These are phyloP conservation scores for Podarcis cretensis DNA, from an alignment of 2,113 vertebrate genomes.

Conservation along the genomic window DNA sequence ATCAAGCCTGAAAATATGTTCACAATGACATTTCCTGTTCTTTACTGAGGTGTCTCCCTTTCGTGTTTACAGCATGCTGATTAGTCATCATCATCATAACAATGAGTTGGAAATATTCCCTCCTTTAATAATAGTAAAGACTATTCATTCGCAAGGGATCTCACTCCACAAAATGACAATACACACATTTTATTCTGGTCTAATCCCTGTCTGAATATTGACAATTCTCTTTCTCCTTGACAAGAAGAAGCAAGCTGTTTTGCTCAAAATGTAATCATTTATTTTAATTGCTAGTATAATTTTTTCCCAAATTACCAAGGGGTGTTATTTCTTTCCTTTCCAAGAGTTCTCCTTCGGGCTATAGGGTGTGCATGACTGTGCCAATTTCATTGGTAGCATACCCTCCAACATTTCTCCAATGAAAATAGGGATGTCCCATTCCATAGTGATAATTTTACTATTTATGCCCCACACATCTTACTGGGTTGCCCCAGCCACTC, in stretches of 20 bases:
- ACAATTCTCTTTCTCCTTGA: background rate
- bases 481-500: too few relatives aligned
- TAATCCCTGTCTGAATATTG: background rate
- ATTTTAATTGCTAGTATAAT: background rate
- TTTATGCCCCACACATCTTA: too few relatives aligned
- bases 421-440: too few relatives aligned
- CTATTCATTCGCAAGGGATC: background rate
- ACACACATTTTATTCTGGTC: background rate
- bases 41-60: background rate
- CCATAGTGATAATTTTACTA: too few relatives aligned
- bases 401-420: too few relatives aligned
- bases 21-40: background rate
- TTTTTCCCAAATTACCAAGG: background rate
- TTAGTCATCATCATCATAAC: background rate
- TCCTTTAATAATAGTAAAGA: background rate
- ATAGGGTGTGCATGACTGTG: background rate
- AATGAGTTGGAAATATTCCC: background rate
- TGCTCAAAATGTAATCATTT: conserved; percentile 11
- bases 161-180: background rate
- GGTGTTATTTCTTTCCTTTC: background rate
- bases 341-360: background rate
- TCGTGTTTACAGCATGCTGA: background rate
- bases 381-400: background rate
- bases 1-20: background rate
- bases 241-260: background rate